Evolutionary conservation across 2,888 invertebrate species (phyloP).

Genomic region (Drymonia ruficornis): DNA sequence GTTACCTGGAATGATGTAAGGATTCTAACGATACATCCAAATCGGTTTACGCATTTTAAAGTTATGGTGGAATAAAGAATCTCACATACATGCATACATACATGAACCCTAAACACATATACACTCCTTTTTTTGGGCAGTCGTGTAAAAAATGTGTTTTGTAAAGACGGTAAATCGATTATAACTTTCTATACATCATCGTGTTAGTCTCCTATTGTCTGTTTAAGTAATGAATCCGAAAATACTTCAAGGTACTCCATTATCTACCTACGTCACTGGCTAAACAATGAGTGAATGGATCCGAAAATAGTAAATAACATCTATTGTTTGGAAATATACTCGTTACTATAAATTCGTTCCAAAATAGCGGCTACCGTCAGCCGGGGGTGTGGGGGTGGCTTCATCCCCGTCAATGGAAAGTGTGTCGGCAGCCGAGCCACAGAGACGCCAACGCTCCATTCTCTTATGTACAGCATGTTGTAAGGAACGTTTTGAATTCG

Average conservation of each 20-base stretch:
- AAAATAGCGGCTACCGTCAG: constrained; percentile 39
- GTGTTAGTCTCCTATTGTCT: no score
- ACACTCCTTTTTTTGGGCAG: no score
- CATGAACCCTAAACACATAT: no score
- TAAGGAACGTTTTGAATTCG: constrained; percentile 29
- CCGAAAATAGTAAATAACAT: constrained; percentile 27
- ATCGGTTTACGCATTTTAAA: no score
- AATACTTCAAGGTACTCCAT: constrained; percentile 1
- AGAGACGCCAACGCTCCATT: constrained; percentile 60
- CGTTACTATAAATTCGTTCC: constrained; percentile 44
- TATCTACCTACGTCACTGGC: not conserved
- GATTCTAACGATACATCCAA: no score
- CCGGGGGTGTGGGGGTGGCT: constrained; percentile 47
- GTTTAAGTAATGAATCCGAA: not conserved
- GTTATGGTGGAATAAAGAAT: no score
- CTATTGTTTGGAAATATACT: constrained; percentile 34
- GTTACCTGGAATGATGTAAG: no score
- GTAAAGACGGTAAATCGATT: not conserved
- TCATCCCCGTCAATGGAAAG: constrained; percentile 76
- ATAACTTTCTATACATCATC: no score
- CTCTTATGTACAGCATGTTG: constrained; percentile 38
- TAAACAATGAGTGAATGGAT: constrained; percentile 9
- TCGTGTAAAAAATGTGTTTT: no score
- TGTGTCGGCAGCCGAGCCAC: constrained; percentile 77
- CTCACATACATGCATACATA: no score